These are phyloP conservation scores for Pluvialis apricaria DNA, from an alignment of 2,113 vertebrate species.

Conservation along the genomic window DNA sequence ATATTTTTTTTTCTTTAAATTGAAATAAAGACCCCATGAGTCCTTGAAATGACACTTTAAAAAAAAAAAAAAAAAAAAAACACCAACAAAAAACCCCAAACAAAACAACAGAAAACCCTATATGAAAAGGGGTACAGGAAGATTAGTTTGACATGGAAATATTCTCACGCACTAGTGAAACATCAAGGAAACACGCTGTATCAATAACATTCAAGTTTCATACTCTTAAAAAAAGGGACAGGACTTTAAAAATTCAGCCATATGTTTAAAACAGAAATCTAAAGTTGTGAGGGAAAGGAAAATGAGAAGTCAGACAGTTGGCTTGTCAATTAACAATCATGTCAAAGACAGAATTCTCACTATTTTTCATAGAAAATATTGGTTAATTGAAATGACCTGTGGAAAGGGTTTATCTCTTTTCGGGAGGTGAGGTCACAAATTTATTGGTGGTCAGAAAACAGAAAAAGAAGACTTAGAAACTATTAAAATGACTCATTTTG, in stretches of 20 bases:
- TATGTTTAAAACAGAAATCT: neutral
- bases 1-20: neutral
- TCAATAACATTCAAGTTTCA: neutral
- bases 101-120: neutral
- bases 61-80: neutral
- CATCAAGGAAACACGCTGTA: neutral
- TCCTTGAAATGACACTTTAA: neutral
- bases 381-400: neutral
- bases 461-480: neutral
- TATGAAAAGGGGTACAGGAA: neutral
- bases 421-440: neutral
- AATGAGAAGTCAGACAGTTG: neutral
- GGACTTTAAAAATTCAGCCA: neutral
- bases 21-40: neutral
- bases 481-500: neutral
- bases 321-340: neutral
- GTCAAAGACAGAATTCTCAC: neutral
- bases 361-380: neutral
- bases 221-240: neutral
- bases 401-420: neutral
- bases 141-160: neutral
- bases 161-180: neutral
- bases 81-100: no score
- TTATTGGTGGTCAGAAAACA: neutral
- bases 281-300: neutral